These are phyloP conservation scores for Ostrea denselamellosa DNA, from an alignment of 1,140 invertebrate genomes.

Conservation along the genomic window DNA sequence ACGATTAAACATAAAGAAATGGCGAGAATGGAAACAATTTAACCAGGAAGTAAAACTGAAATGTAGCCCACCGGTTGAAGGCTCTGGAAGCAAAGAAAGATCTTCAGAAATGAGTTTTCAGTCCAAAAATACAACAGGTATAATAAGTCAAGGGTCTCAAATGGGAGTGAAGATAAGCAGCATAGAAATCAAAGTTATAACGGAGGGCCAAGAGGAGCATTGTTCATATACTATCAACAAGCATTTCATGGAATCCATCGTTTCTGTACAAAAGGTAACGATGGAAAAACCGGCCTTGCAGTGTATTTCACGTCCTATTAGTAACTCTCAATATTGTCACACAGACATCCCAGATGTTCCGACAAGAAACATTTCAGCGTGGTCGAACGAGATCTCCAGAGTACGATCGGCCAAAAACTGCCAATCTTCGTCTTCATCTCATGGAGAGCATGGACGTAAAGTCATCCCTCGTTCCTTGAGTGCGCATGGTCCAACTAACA, in stretches of 20 bases:
- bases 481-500: not conserved
- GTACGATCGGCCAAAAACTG: not conserved
- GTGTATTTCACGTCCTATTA: not conserved
- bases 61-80: constrained; percentile 14
- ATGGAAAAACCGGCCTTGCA: not conserved
- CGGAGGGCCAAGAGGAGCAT: not conserved
- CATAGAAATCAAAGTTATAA: constrained; percentile 21
- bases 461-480: not conserved
- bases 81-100: not conserved
- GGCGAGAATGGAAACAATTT: constrained; percentile 23
- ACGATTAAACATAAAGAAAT: constrained; percentile 30
- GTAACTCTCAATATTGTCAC: not conserved
- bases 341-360: not conserved
- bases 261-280: not conserved
- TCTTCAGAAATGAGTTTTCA: not conserved
- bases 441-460: not conserved
- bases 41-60: constrained; percentile 28
- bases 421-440: not conserved
- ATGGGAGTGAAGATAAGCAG: constrained; percentile 26
- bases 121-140: not conserved
- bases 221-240: not conserved
- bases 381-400: not conserved
- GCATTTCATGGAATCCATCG: not conserved
- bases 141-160: not conserved
- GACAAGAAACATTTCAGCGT: not conserved